These are phyloP conservation scores for Paracentrotus lividus DNA, from an alignment of 53 echinoderm and acorn worm species.

Conservation along the genomic window DNA sequence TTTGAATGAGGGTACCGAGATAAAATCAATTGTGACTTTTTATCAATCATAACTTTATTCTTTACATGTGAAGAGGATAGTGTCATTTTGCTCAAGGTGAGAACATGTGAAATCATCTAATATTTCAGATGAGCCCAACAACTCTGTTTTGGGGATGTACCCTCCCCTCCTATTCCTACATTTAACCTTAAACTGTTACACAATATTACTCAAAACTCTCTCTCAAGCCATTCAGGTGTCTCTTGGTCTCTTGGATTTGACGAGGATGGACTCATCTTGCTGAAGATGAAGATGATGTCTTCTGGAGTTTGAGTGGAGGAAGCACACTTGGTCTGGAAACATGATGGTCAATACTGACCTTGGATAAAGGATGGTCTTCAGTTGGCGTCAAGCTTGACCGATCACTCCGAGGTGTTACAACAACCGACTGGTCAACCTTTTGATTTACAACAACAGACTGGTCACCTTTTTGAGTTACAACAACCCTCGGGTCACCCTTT, in stretches of 20 bases:
- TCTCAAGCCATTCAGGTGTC: neutral
- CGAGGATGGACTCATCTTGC: slow-evolving; percentile 20
- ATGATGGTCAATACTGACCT: slow-evolving; percentile 52
- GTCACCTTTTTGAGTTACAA: neutral
- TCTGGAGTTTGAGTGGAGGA: slow-evolving; percentile 47
- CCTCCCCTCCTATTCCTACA: too few relatives aligned
- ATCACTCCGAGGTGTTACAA: neutral
- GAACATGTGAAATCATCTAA: too few relatives aligned
- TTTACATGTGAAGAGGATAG: too few relatives aligned
- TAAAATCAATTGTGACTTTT: too few relatives aligned
- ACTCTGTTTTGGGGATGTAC: too few relatives aligned
- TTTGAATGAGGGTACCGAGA: too few relatives aligned
- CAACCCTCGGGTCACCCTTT: neutral
- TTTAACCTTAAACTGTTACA: neutral
- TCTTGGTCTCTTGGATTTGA: neutral
- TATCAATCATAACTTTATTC: too few relatives aligned
- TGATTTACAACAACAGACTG: neutral
- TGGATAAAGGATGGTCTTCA: slow-evolving; percentile 38
- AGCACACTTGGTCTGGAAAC: slow-evolving; percentile 46
- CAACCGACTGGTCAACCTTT: neutral
- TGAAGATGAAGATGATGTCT: slow-evolving; percentile 18
- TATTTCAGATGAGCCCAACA: too few relatives aligned
- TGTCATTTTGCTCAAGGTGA: too few relatives aligned
- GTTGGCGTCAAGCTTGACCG: neutral
- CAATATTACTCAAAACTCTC: too few relatives aligned